Conservation (phyloP, 1,140 invertebrate genomes). For the Eupeodes corollae region DNA sequence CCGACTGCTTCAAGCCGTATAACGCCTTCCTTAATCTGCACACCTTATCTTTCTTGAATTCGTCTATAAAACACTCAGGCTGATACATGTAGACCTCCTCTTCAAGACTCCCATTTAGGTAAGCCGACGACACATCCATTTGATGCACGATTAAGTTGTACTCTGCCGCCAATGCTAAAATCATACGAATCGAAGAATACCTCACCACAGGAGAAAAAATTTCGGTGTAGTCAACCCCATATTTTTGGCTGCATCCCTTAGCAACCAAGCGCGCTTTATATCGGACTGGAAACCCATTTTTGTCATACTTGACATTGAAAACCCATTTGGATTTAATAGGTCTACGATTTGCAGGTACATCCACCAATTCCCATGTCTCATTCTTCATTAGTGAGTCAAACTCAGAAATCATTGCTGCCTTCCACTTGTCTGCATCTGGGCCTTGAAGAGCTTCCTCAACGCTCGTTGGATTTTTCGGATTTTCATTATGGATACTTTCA, state of each 20-base stretch:
- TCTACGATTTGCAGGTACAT: slow-evolving; percentile 18
- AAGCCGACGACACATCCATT: slow-evolving; percentile 37
- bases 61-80: slow-evolving; percentile 3
- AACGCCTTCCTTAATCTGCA: slow-evolving; percentile 13
- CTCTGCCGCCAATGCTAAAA: slow-evolving; percentile 21
- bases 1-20: slow-evolving; percentile 9
- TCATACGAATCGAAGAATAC: slow-evolving; percentile 23
- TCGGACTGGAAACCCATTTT: slow-evolving; percentile 14
- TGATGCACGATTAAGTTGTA: slow-evolving; percentile 21
- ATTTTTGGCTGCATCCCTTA: slow-evolving; percentile 20
- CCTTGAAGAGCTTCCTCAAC: slow-evolving; percentile 1
- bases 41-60: slow-evolving; percentile 1
- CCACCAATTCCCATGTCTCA: slow-evolving; percentile 19
- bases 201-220: slow-evolving; percentile 26
- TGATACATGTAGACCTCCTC: slow-evolving; percentile 21
- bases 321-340: slow-evolving; percentile 32
- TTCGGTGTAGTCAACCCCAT: slow-evolving; percentile 30
- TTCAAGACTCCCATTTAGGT: slow-evolving; percentile 35
- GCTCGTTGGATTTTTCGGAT: not conserved
- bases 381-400: slow-evolving; percentile 3
- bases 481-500: slow-evolving; percentile 10
- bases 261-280: slow-evolving; percentile 37
- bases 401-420: slow-evolving; percentile 7
- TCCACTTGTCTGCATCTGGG: slow-evolving; percentile 17
- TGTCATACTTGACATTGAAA: slow-evolving; percentile 26